Percentiles rank a stretch among this genome's conserved stretches.
phyloP scores from a whole-genome alignment of 2,797 vertebrate species.

The Dicrostonyx torquatus region DNA sequence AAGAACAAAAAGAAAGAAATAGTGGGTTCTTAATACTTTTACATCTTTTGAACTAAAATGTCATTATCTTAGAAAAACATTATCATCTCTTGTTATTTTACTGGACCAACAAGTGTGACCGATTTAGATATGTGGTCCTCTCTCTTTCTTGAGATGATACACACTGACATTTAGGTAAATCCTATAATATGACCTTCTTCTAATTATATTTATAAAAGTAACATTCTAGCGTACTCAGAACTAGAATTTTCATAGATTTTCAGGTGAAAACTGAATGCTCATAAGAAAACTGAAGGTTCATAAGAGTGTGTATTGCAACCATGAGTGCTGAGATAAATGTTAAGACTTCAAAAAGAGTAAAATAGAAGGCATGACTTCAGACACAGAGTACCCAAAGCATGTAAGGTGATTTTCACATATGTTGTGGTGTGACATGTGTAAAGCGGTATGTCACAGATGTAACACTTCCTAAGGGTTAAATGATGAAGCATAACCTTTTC shows the following conservation, averaged over 20 bases:
- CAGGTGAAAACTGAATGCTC: neutral
- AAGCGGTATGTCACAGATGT: neutral
- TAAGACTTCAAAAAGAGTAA: neutral
- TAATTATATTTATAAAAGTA: neutral
- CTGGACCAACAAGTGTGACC: slow-evolving; percentile 57
- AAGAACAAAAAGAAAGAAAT: neutral
- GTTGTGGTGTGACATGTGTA: neutral
- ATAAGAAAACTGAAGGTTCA: neutral
- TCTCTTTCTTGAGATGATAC: neutral
- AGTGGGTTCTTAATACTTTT: neutral
- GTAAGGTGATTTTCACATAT: neutral
- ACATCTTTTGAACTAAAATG: neutral
- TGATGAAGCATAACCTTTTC: neutral
- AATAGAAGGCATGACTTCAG: neutral
- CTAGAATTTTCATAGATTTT: neutral
- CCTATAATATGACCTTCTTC: neutral
- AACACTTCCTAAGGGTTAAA: neutral
- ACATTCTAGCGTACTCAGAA: neutral
- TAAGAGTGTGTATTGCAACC: neutral
- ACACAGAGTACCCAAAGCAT: no score
- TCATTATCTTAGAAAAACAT: neutral
- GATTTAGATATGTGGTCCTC: neutral
- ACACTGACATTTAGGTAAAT: neutral
- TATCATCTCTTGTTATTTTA: neutral
- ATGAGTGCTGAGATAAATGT: neutral